Percentiles rank a stretch among this genome's conserved stretches.
Evolutionary conservation across 2,888 invertebrate genomes (phyloP).

Genomic region (Ophion costatus): DNA sequence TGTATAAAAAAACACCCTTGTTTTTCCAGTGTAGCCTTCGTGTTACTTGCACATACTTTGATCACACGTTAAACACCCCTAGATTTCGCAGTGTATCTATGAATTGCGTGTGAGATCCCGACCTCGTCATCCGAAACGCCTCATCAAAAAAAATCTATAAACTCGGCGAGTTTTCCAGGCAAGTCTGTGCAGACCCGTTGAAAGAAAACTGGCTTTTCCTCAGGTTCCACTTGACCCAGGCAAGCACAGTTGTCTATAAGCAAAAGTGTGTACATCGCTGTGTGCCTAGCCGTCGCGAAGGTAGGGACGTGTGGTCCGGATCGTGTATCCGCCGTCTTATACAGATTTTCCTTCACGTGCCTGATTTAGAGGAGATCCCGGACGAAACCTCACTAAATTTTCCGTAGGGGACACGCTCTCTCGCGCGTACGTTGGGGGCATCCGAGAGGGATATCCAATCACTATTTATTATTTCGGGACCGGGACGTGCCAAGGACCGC

Average conservation of each 20-base stretch:
- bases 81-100: too few relatives aligned
- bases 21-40: too few relatives aligned
- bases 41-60: too few relatives aligned
- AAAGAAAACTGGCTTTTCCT: too few relatives aligned
- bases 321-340: constrained; percentile 4
- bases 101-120: too few relatives aligned
- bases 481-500: constrained; percentile 45
- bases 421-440: background rate
- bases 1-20: too few relatives aligned
- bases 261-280: background rate
- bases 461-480: constrained; percentile 65
- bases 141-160: too few relatives aligned
- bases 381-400: constrained; percentile 37
- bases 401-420: background rate
- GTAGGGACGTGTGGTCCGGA: background rate
- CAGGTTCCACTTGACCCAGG: background rate
- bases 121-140: too few relatives aligned
- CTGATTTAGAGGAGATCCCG: constrained; percentile 33
- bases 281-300: background rate
- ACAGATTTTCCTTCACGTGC: constrained; percentile 28
- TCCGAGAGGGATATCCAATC: constrained; percentile 58
- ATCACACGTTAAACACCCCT: too few relatives aligned
- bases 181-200: too few relatives aligned
- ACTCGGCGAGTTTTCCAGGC: too few relatives aligned
- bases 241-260: background rate